Percentiles rank a stretch among this genome's conserved stretches.
Conservation (phyloP, 2,888 invertebrate species). For the Machimus atricapillus region DNA sequence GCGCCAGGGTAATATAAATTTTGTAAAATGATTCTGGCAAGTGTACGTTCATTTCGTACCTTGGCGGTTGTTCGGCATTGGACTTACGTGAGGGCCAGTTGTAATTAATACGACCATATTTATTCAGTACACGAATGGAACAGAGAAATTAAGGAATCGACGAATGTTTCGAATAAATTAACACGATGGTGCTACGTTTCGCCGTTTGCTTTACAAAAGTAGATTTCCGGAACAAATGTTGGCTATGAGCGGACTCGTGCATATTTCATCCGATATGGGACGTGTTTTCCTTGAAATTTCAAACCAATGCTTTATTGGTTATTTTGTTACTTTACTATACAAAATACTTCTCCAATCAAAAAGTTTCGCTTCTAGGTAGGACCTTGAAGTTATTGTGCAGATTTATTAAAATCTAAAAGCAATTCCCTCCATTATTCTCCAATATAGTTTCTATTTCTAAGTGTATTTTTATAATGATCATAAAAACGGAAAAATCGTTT, state of each 20-base stretch:
- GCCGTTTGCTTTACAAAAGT: background rate
- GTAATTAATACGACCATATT: background rate
- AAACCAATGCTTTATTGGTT: background rate
- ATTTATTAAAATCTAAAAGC: too few species aligned
- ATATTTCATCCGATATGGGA: background rate
- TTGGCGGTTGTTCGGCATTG: background rate
- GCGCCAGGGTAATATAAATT: background rate
- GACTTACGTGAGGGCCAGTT: background rate
- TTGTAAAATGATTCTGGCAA: background rate
- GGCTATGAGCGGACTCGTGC: background rate
- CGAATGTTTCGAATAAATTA: background rate
- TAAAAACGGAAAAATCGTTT: too few species aligned
- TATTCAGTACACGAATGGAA: background rate
- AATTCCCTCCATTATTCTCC: too few species aligned
- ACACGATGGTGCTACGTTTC: background rate
- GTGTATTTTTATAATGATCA: too few species aligned
- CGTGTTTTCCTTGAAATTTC: background rate
- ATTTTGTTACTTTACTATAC: background rate
- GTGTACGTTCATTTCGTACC: background rate
- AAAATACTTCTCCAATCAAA: background rate
- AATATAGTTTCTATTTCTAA: too few species aligned
- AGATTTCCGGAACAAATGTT: background rate
- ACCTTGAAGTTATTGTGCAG: background rate
- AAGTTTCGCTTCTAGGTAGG: background rate
- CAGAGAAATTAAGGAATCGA: background rate